Percentiles rank a stretch among this genome's conserved stretches.
phyloP scores from a whole-genome alignment of 2,113 vertebrate species.

The Datnioides undecimradiatus region DNA sequence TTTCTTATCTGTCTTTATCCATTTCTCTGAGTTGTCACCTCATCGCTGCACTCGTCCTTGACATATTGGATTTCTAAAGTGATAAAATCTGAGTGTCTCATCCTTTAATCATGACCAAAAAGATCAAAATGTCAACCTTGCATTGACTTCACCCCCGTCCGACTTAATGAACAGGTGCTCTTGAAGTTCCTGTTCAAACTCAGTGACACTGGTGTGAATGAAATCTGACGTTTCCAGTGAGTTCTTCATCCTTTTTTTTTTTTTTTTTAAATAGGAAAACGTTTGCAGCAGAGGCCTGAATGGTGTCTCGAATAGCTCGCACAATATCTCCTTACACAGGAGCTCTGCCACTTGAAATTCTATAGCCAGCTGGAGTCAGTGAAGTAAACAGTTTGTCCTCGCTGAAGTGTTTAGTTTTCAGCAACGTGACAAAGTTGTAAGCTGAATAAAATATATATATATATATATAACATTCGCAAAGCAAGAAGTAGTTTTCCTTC shows the following conservation, averaged over 20 bases:
- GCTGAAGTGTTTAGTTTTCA: conserved; percentile 19
- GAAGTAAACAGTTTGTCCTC: conserved; percentile 7
- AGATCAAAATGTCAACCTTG: neutral
- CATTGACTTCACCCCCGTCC: neutral
- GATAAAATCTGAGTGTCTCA: neutral
- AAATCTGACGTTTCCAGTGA: neutral
- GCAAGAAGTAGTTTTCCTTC: conserved; percentile 20
- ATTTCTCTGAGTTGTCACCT: neutral
- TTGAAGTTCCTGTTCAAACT: neutral
- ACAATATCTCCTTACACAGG: conserved; percentile 8
- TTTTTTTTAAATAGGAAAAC: no score
- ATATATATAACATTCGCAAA: neutral
- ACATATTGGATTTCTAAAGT: neutral
- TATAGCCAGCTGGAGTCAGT: neutral
- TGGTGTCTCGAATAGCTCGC: conserved; percentile 2
- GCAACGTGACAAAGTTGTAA: neutral
- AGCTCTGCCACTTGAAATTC: conserved; percentile 17
- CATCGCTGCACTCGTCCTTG: neutral
- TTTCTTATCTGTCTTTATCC: no score
- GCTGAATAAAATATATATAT: neutral
- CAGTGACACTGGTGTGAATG: neutral
- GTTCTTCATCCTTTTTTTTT: neutral
- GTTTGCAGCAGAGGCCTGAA: conserved; percentile 2
- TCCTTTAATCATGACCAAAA: neutral
- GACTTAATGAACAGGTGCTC: neutral